Conservation (phyloP, 2,797 vertebrate species). For the Pseudochirops corinnae region DNA sequence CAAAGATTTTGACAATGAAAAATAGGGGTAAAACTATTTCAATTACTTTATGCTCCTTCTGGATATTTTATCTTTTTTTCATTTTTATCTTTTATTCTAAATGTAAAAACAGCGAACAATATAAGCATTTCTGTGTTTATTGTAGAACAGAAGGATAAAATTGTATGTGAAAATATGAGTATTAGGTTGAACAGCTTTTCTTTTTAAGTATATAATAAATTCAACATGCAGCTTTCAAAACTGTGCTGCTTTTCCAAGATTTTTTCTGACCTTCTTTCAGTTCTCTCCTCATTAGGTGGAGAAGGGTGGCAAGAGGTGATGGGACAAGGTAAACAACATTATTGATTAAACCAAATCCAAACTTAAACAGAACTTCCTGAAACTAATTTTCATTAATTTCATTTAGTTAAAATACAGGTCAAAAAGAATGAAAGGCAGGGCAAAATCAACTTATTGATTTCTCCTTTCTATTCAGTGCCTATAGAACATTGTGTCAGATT, state of each 20-base stretch:
- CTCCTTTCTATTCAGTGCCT: constrained; percentile 27
- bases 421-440: constrained; percentile 19
- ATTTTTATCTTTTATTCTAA: background rate
- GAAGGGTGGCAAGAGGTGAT: background rate
- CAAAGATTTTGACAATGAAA: background rate
- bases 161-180: background rate
- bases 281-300: background rate
- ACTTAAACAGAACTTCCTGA: background rate
- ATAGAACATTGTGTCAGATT: constrained; percentile 53
- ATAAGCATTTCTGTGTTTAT: background rate
- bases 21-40: background rate
- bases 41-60: background rate
- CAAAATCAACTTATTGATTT: constrained; percentile 12
- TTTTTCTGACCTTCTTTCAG: background rate
- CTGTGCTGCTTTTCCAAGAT: background rate
- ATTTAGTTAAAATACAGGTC: constrained; percentile 34
- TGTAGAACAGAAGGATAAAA: background rate
- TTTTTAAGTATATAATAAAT: background rate
- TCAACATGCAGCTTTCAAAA: background rate
- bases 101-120: background rate
- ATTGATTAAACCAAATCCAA: background rate
- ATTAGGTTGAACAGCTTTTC: background rate
- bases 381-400: background rate
- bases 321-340: background rate
- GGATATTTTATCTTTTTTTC: background rate